Percentiles rank a stretch among this genome's conserved stretches.
Conservation (phyloP, 2,888 invertebrate genomes). For the Pristionchus arcanus region DNA sequence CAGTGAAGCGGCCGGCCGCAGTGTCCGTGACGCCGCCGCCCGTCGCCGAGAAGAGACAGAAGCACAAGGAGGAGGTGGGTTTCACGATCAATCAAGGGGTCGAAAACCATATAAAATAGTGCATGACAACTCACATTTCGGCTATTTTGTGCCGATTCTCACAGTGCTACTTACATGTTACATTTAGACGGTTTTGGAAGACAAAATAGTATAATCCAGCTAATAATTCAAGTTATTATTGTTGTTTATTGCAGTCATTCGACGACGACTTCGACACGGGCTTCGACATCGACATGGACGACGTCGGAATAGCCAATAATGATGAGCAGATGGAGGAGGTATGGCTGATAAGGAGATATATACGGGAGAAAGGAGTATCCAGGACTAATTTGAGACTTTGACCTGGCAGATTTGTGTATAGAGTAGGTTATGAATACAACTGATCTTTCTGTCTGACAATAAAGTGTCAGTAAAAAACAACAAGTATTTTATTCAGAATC, state of each 20-base stretch:
- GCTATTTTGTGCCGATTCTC: no score
- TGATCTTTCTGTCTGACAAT: not conserved
- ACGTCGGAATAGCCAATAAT: not conserved
- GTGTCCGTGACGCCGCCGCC: not conserved
- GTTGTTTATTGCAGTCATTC: not conserved
- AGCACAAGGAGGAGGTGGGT: not conserved
- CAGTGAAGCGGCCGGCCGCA: not conserved
- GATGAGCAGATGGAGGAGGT: constrained; percentile 53
- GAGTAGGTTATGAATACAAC: no score
- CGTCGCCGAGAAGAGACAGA: not conserved
- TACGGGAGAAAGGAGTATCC: not conserved
- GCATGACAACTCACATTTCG: no score
- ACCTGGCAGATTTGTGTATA: no score
- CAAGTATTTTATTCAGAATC: no score
- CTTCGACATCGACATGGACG: constrained; percentile 18
- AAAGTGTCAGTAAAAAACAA: not conserved
- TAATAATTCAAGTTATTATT: not conserved
- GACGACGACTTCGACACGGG: constrained; percentile 12
- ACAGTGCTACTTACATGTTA: no score
- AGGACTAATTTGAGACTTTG: not conserved
- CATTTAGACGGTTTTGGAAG: no score
- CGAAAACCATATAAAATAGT: no score
- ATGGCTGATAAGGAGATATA: not conserved
- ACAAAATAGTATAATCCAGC: not conserved
- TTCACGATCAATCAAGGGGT: no score